A percentile compares a stretch with the other conserved stretches of the same genome.
Evolutionary conservation across 2,113 vertebrate species (phyloP).

Genomic region (Leptocoma aspasia): DNA sequence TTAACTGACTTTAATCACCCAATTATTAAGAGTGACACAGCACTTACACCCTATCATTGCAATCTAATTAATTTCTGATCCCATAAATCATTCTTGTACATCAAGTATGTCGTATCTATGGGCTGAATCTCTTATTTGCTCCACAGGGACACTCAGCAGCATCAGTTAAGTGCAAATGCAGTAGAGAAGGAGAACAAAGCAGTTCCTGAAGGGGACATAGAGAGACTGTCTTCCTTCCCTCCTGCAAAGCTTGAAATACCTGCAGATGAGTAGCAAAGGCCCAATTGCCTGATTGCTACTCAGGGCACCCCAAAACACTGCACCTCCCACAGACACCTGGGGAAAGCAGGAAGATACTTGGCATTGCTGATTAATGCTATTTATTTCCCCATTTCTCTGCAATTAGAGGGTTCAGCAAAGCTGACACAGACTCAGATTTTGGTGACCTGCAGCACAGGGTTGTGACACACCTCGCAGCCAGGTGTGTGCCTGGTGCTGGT

Average conservation of each 20-base stretch:
- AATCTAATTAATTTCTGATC: constrained; percentile 51
- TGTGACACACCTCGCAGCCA: not conserved
- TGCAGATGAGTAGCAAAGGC: not conserved
- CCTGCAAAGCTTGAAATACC: not conserved
- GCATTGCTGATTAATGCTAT: not conserved
- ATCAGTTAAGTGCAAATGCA: not conserved
- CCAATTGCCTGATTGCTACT: not conserved
- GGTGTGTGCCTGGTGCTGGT: not conserved
- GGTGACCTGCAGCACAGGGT: not conserved
- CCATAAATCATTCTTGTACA: constrained; percentile 43
- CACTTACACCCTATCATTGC: constrained; percentile 25
- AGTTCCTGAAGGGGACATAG: not conserved
- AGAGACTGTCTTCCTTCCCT: not conserved
- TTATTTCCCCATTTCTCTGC: not conserved
- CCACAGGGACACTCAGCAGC: not conserved
- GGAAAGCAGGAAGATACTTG: not conserved
- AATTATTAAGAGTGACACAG: constrained; percentile 54
- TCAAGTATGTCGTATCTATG: not conserved
- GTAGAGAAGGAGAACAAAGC: not conserved
- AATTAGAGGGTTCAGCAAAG: not conserved
- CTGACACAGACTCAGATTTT: not conserved
- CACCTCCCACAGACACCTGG: not conserved
- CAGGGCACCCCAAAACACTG: not conserved
- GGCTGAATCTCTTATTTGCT: constrained; percentile 25
- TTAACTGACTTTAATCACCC: constrained; percentile 44